Conservation (phyloP, 2,888 invertebrate genomes). For the Cheilosia urbana region DNA sequence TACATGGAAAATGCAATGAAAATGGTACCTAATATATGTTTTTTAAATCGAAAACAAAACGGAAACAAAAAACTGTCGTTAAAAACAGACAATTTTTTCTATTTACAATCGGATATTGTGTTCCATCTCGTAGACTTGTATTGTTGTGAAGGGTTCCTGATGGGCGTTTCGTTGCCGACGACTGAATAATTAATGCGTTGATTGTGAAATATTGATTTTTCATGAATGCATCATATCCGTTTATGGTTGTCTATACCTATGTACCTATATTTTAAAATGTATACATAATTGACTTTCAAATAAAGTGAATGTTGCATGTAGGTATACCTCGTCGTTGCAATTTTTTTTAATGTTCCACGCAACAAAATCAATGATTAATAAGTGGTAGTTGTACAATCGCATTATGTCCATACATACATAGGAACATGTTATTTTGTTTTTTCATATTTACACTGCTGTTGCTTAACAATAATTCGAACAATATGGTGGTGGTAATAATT, state of each 20-base stretch:
- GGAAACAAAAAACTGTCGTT: conserved; percentile 3
- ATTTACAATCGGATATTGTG: conserved; percentile 55
- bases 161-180: conserved; percentile 27
- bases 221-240: conserved; percentile 19
- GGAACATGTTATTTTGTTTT: neutral
- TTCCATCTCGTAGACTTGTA: conserved; percentile 71
- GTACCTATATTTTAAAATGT: neutral
- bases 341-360: neutral
- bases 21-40: conserved; percentile 9
- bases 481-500: neutral
- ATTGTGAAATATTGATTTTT: conserved; percentile 65
- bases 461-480: neutral
- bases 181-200: conserved; percentile 49
- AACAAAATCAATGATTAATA: conserved; percentile 15
- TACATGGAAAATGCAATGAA: conserved; percentile 51
- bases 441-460: neutral
- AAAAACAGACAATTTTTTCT: conserved; percentile 42
- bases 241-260: neutral
- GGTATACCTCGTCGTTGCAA: neutral
- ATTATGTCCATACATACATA: neutral
- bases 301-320: conserved; percentile 5
- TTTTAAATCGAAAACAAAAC: conserved; percentile 2
- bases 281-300: conserved; percentile 42
- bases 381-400: neutral
- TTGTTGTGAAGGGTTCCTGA: conserved; percentile 69